Conservation (phyloP, 2,113 vertebrate species). For the Thunnus maccoyii region DNA sequence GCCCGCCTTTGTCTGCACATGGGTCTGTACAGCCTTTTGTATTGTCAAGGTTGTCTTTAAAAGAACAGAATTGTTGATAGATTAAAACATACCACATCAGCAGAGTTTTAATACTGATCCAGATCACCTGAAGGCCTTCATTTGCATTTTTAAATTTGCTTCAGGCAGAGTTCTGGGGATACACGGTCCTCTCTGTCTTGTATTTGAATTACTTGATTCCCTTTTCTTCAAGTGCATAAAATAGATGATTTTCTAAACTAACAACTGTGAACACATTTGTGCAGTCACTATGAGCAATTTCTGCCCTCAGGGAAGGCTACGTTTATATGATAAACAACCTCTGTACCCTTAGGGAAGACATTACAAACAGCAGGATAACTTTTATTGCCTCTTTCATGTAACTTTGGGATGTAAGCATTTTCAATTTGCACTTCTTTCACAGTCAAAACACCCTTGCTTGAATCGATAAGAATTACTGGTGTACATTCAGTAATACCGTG, state of each 20-base stretch:
- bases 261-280: constrained; percentile 29
- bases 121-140: constrained; percentile 53
- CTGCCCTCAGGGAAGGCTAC: constrained; percentile 49
- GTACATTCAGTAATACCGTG: neutral
- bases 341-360: constrained; percentile 23
- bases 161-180: constrained; percentile 44
- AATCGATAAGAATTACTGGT: neutral
- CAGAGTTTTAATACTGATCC: constrained; percentile 34
- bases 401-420: constrained; percentile 10
- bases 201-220: constrained; percentile 30
- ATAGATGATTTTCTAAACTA: constrained; percentile 47
- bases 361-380: constrained; percentile 17
- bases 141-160: constrained; percentile 62
- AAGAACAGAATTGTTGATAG: constrained; percentile 23
- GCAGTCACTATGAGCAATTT: constrained; percentile 30
- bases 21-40: constrained; percentile 41
- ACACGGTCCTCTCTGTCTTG: constrained; percentile 1
- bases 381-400: constrained; percentile 39
- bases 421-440: neutral
- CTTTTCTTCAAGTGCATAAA: constrained; percentile 44
- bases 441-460: too few relatives aligned
- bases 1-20: constrained; percentile 43
- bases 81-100: constrained; percentile 50
- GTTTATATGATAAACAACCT: constrained; percentile 43
- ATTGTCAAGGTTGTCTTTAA: constrained; percentile 62